Evolutionary conservation across 35 echinoderm and acorn worm genomes (phyloP), one percentile per base, ranked within the genome.

Genomic region (Acanthaster planci): DNA sequence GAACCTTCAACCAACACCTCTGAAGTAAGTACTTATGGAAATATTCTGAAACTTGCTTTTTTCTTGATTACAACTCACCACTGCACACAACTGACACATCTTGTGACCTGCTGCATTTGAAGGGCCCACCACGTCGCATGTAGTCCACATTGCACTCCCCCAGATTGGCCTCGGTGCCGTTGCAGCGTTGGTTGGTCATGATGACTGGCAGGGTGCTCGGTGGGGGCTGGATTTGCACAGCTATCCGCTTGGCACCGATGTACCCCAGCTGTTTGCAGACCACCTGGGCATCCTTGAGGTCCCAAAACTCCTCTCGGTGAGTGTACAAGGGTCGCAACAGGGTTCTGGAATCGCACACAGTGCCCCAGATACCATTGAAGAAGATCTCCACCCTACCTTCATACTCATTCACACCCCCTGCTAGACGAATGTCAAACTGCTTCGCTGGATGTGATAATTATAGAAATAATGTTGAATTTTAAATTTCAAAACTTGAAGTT

Each of bases 231-330:
- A 31, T 1, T 72, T 72, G 26, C 15, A 10, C 16, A 34, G 26
- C 22, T 26, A 47, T 12, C 42, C 34, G 18, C 34, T 72, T 30
- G 2, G 23, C 64, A 26, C 26, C 34, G 10, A 72, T 19, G 64
- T 26, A 72, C 26, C 64, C 23, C 2, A 72, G 64, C 64, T 72
- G 64, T 2, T 26, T 26, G 34, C 64, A 72, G 7, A 72, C 64
- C 29, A 72, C 64, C 64, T 72, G 64, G 64, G 64, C 64, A 72
- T 72, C 64, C 29, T 23, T 72, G 2, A 29, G 18, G 64, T 72
- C 64, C 64, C 64, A 72, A 26, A 31, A 72, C 34, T 72, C 34
- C 26, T 72, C 64, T 12, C 8, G 34, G 12, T 47, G 42, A 47
- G 12, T 47, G 12, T 47, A 47, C 42, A 12, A 47, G 4, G 42